Evolutionary conservation across 2,113 vertebrate species (phyloP).

Genomic region (Osmerus mordax): DNA sequence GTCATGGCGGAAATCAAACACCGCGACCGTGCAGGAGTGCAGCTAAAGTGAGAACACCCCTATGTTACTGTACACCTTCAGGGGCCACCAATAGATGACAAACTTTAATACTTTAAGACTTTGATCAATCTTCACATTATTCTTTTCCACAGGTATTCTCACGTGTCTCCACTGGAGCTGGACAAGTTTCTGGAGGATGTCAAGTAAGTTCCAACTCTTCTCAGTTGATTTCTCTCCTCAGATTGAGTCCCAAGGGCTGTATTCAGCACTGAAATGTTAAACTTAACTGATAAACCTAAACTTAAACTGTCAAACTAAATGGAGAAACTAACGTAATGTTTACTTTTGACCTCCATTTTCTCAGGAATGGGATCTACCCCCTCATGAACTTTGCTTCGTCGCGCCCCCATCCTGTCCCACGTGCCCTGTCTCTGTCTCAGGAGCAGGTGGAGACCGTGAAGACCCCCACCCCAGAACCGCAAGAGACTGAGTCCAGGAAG

Average conservation of each 20-base stretch:
- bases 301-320: background rate
- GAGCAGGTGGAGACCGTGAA: constrained; percentile 89
- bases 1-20: constrained; percentile 89
- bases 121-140: background rate
- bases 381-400: constrained; percentile 91
- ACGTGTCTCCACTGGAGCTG: constrained; percentile 88
- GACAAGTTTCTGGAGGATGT: constrained; percentile 97
- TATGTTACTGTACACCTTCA: background rate
- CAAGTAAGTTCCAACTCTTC: constrained; percentile 75
- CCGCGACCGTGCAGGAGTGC: constrained; percentile 70
- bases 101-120: too few species aligned
- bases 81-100: background rate
- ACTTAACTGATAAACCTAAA: too few species aligned
- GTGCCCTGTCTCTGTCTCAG: constrained; percentile 80
- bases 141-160: constrained; percentile 78
- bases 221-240: background rate
- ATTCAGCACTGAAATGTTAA: background rate
- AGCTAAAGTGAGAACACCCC: constrained; percentile 80
- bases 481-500: constrained; percentile 91
- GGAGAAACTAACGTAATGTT: background rate
- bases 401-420: constrained; percentile 84
- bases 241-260: background rate
- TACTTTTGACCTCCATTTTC: background rate
- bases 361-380: constrained; percentile 93
- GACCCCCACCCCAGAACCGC: constrained; percentile 90